Evolutionary conservation across 1,140 invertebrate genomes (phyloP).

Genomic region (Argopecten irradians): DNA sequence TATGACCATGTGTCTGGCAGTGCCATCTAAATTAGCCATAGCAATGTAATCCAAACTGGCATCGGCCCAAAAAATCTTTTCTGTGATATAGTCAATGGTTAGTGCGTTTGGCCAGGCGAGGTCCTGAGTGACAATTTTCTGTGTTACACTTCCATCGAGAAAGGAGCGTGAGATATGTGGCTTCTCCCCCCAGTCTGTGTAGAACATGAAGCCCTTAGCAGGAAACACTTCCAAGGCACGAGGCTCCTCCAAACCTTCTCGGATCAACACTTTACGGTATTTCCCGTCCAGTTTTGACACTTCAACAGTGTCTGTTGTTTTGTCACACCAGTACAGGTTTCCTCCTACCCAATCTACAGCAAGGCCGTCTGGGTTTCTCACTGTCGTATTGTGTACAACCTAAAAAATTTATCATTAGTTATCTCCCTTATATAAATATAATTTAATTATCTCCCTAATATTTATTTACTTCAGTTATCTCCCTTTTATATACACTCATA

Average conservation of each 20-base stretch:
- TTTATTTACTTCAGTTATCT: too few relatives aligned
- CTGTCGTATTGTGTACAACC: constrained; percentile 66
- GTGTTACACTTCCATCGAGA: constrained; percentile 94
- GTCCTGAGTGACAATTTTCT: constrained; percentile 94
- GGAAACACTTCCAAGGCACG: constrained; percentile 96
- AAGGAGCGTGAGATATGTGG: constrained; percentile 96
- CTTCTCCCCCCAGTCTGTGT: constrained; percentile 99
- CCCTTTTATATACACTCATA: too few relatives aligned
- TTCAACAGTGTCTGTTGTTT: constrained; percentile 95
- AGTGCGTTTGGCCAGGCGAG: constrained; percentile 96
- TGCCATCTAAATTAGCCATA: constrained; percentile 79
- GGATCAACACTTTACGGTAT: constrained; percentile 89
- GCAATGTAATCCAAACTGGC: constrained; percentile 95
- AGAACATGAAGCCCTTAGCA: constrained; percentile 86
- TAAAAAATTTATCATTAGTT: constrained; percentile 36
- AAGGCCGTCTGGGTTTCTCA: constrained; percentile 87
- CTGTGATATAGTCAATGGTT: constrained; percentile 95
- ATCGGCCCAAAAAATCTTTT: constrained; percentile 99
- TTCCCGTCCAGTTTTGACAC: constrained; percentile 91
- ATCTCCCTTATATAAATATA: not conserved
- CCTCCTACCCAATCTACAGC: constrained; percentile 97
- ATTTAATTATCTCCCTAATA: too few relatives aligned
- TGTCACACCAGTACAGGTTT: constrained; percentile 98
- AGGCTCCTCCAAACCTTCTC: constrained; percentile 93
- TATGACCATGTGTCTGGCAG: constrained; percentile 79